phyloP scores from a whole-genome alignment of 2,888 invertebrate species.

The Lasioglossum figueresi region DNA sequence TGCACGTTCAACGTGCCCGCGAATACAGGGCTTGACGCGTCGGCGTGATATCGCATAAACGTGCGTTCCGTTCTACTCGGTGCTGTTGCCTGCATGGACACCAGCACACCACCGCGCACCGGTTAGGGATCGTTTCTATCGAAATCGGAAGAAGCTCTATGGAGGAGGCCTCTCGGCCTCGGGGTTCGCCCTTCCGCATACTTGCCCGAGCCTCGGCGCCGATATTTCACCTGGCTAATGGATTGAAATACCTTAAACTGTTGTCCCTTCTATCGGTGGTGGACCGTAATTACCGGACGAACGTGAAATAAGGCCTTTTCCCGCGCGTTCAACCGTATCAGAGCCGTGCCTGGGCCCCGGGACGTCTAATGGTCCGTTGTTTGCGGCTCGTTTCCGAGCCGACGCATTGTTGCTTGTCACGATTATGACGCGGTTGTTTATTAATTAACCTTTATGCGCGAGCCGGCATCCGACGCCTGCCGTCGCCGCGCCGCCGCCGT shows the following conservation, averaged over 20 bases:
- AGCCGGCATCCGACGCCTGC: constrained; percentile 7
- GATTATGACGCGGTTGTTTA: constrained; percentile 53
- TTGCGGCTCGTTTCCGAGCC: constrained; percentile 19
- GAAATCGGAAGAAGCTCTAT: constrained; percentile 64
- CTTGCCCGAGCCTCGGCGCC: constrained; percentile 38
- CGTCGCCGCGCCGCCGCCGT: background rate
- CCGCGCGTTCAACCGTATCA: constrained; percentile 23
- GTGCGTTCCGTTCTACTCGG: constrained; percentile 32
- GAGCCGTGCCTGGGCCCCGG: background rate
- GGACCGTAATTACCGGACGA: constrained; percentile 35
- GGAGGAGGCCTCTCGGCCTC: background rate
- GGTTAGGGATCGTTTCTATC: constrained; percentile 54
- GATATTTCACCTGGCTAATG: constrained; percentile 56
- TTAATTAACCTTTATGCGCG: constrained; percentile 46
- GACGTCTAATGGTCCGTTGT: constrained; percentile 15
- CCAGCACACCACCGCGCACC: background rate
- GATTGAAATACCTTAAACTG: constrained; percentile 48
- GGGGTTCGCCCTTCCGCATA: constrained; percentile 64
- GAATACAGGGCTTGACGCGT: constrained; percentile 66
- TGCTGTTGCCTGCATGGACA: background rate
- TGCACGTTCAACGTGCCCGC: constrained; percentile 61
- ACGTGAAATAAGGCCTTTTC: constrained; percentile 19
- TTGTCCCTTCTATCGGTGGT: background rate
- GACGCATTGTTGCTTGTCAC: constrained; percentile 36
- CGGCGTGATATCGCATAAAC: constrained; percentile 73